These are phyloP conservation scores for Sphaerophoria taeniata DNA, from an alignment of 2,888 invertebrate species.

Conservation along the genomic window DNA sequence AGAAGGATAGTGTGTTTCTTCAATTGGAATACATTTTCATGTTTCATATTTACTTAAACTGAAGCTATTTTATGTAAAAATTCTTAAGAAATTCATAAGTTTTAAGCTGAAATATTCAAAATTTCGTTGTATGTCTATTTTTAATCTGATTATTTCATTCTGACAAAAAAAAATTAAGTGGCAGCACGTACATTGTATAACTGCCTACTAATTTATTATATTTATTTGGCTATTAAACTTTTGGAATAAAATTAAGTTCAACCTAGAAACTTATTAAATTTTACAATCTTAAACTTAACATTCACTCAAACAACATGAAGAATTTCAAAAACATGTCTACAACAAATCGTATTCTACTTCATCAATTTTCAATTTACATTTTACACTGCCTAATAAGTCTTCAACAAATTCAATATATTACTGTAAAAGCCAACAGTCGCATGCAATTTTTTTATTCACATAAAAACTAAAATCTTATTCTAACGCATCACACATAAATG, in stretches of 20 bases:
- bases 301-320: not conserved
- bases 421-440: not conserved
- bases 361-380: not conserved
- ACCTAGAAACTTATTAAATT: no score
- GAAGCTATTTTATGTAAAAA: no score
- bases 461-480: not conserved
- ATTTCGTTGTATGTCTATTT: constrained; percentile 7
- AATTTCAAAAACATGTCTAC: not conserved
- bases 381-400: constrained; percentile 12
- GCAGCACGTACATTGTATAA: no score
- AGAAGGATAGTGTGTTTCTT: no score
- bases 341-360: no score
- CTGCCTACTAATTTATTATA: no score
- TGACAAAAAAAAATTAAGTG: not conserved
- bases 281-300: no score
- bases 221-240: no score
- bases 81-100: not conserved
- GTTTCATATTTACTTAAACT: no score
- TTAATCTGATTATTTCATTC: not conserved
- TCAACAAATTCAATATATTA: not conserved
- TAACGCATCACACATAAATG: constrained; percentile 9
- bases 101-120: not conserved
- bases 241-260: no score
- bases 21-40: no score
- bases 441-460: no score